Evolutionary conservation across 2,113 vertebrate species (phyloP).

Genomic region (Eclectus roratus): DNA sequence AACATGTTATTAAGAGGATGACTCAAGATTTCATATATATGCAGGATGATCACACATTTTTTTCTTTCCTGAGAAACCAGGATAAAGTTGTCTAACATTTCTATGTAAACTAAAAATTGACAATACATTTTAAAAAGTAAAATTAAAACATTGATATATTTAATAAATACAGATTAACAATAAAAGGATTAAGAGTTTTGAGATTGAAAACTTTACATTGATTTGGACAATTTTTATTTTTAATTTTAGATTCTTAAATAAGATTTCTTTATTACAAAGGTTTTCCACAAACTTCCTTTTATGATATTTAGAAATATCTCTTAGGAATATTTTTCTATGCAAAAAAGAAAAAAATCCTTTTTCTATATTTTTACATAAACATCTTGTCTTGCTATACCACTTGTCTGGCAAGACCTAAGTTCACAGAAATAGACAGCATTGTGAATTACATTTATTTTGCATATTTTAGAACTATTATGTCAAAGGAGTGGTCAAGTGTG

Average conservation of each 20-base stretch:
- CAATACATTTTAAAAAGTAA: not conserved
- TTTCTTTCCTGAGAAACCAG: not conserved
- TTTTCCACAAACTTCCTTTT: not conserved
- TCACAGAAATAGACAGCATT: not conserved
- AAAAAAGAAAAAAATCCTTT: not conserved
- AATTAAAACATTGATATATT: not conserved
- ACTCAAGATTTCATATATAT: not conserved
- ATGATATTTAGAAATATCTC: not conserved
- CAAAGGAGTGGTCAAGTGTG: constrained; percentile 4
- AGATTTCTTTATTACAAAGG: not conserved
- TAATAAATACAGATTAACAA: not conserved
- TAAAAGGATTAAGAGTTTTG: not conserved
- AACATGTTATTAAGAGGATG: not conserved
- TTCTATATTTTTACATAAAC: not conserved
- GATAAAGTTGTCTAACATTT: not conserved
- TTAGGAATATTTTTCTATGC: not conserved
- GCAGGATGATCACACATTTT: not conserved
- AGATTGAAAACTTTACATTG: not conserved
- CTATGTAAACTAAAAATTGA: not conserved
- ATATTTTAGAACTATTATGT: not conserved
- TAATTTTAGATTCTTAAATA: not conserved
- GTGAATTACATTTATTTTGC: not conserved
- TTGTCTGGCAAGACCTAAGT: not conserved
- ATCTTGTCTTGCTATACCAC: not conserved
- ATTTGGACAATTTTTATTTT: not conserved